Conservation (phyloP, 2,888 invertebrate genomes). For the Drosophila buzzatii region DNA sequence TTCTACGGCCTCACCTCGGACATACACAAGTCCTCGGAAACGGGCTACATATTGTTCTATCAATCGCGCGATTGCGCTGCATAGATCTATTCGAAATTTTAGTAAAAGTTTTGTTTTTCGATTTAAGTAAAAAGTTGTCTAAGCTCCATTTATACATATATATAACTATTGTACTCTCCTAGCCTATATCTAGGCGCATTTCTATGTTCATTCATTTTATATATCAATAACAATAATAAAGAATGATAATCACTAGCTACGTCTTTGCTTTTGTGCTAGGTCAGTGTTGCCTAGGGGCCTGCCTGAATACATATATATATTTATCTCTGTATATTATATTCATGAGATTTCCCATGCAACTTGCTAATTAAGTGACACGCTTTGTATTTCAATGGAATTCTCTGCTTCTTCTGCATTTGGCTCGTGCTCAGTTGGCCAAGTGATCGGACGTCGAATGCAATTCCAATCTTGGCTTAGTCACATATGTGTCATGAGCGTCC, state of each 20-base stretch:
- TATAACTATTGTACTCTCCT: slow-evolving; percentile 3
- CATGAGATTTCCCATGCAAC: slow-evolving; percentile 49
- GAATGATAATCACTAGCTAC: slow-evolving; percentile 9
- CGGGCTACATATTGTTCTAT: slow-evolving; percentile 99
- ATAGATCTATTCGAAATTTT: slow-evolving; percentile 42
- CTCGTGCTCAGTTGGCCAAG: not conserved
- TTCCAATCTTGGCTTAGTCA: slow-evolving; percentile 5
- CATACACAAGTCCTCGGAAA: slow-evolving; percentile 99
- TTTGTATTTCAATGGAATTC: slow-evolving; percentile 55
- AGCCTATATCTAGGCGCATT: not conserved
- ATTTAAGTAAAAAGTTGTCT: slow-evolving; percentile 27
- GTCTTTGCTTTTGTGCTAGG: slow-evolving; percentile 31
- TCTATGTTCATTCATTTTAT: slow-evolving; percentile 7
- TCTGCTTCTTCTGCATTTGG: not conserved
- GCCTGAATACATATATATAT: not conserved
- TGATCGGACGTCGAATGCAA: not conserved
- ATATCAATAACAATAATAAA: slow-evolving; percentile 43
- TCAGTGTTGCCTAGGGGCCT: slow-evolving; percentile 53
- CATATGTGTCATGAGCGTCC: not conserved
- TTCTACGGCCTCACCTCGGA: slow-evolving; percentile 99
- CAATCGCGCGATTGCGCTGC: slow-evolving; percentile 93
- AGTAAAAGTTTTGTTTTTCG: not conserved
- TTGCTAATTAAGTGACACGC: slow-evolving; percentile 49
- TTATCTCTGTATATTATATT: not conserved
- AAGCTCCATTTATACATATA: slow-evolving; percentile 10